Percentiles rank a stretch among this genome's conserved stretches.
Conservation (phyloP, 2,113 vertebrate species). For the Calypte anna region DNA sequence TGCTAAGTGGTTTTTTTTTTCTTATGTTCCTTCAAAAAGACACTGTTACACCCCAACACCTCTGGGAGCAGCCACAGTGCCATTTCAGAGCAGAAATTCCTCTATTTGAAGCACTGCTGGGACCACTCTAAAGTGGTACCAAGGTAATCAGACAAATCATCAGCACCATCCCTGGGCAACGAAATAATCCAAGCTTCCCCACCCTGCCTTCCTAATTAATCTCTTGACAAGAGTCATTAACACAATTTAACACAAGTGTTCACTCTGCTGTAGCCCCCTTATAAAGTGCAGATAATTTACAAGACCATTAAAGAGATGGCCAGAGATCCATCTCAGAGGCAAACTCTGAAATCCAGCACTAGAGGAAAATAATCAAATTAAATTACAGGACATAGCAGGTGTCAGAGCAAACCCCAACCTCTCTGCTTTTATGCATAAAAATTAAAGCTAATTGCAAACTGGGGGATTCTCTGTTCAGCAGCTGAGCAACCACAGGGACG, state of each 20-base stretch:
- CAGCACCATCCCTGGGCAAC: constrained; percentile 6
- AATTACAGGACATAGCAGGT: not conserved
- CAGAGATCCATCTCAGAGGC: constrained; percentile 22
- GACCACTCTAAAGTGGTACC: not conserved
- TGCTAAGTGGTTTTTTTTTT: not conserved
- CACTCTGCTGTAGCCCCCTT: constrained; percentile 40
- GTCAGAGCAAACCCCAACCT: not conserved
- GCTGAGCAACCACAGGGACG: not conserved
- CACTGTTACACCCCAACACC: not conserved
- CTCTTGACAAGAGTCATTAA: constrained; percentile 59
- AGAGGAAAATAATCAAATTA: not conserved
- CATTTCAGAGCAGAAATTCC: not conserved
- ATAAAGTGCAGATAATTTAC: constrained; percentile 61
- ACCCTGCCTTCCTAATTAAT: constrained; percentile 43
- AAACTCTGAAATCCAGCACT: not conserved
- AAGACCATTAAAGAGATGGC: constrained; percentile 51
- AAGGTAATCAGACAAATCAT: constrained; percentile 33
- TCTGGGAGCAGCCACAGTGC: not conserved
- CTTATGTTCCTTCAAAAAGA: not conserved
- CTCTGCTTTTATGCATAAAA: not conserved
- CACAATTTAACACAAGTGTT: constrained; percentile 60
- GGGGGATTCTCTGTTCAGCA: not conserved
- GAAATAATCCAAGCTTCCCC: constrained; percentile 46
- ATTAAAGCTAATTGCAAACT: not conserved
- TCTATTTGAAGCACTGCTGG: not conserved